Base-by-base conservation (phyloP, 1,140 invertebrate genomes). In the Marisa cornuarietis region DNA sequence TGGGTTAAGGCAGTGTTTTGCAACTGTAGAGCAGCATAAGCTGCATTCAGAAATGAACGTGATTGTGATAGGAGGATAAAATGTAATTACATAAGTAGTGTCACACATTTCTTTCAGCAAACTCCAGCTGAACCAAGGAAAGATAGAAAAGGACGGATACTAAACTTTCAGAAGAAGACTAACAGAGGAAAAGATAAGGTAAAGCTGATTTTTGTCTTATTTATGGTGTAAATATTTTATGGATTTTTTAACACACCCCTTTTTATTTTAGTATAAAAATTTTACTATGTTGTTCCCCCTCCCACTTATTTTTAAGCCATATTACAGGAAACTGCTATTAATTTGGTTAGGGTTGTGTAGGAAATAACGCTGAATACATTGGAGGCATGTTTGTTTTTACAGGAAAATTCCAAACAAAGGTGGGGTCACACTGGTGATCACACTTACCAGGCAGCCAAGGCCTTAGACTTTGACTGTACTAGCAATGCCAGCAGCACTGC, bases 401-500 rank as follows among this genome's bases (percentile, higher is more conserved):
- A 87, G 82, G 84, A 87, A 54, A 84, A 87, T 65, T 62, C 77
- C 26, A 83, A 79, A 62, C 83, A 83, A 65, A 75, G 74, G 54
- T 61, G 74, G 49, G 61, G 78, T 18, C 16, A 62, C 62, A 80
- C 79, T 80, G 72, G 80, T 26, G 79, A 85, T 31, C 79, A 82
- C 77, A 83, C 76, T 7, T 87, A 81, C 71, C 83, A 86, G 76
- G 85, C 87, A 54, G 85, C 87, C 24, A 82, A 82, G 63, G 76
- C 80, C 4, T 78, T 90, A 24, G 89, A 90, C 80, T 88, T 89
- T 83, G 89, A 89, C 79, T 86, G 86, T 63, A 81, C 81, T 66
- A 88, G 87, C 80, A 90, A 89, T 79, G 71, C 31, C 42, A 76
- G 65, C 66, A 63, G 24, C 54, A 74, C 52, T 65, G 78, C 54